Evolutionary conservation across 2,888 invertebrate species (phyloP).

Genomic region (Pandemis heparana): DNA sequence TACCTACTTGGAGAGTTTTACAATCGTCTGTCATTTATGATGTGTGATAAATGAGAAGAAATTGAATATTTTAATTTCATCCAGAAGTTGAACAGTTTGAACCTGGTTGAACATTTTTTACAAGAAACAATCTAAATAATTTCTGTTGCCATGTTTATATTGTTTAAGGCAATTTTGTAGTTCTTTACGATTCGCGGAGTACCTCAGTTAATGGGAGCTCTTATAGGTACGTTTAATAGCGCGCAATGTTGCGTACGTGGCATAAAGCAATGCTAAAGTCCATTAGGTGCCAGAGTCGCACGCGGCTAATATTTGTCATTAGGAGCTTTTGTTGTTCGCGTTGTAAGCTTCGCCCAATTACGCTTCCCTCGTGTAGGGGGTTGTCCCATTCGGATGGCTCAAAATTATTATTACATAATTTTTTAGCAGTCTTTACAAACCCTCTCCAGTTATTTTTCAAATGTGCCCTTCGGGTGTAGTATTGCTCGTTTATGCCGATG

Average conservation of each 20-base stretch:
- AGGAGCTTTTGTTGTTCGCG: conserved; percentile 73
- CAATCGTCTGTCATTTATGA: too few species aligned
- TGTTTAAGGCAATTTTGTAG: neutral
- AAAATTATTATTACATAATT: conserved; percentile 76
- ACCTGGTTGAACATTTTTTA: too few species aligned
- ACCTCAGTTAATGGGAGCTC: conserved; percentile 1
- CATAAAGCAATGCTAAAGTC: conserved; percentile 72
- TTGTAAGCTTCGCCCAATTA: conserved; percentile 57
- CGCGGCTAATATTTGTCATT: conserved; percentile 79
- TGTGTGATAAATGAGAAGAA: too few species aligned
- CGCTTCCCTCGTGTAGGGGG: conserved; percentile 55
- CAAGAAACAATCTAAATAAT: neutral
- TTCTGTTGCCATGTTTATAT: neutral
- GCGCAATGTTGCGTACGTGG: conserved; percentile 11
- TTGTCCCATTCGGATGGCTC: conserved; percentile 59
- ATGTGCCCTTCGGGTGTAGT: conserved; percentile 73
- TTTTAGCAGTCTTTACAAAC: conserved; percentile 64
- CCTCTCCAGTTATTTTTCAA: conserved; percentile 64
- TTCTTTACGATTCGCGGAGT: neutral
- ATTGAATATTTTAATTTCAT: neutral
- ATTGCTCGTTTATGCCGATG: conserved; percentile 42
- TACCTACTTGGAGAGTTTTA: too few species aligned
- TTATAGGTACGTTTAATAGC: conserved; percentile 9
- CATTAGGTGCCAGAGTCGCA: conserved; percentile 72
- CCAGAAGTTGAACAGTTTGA: neutral